Base-by-base conservation (phyloP, 2,888 invertebrate species). In the Arctia plantaginis region DNA sequence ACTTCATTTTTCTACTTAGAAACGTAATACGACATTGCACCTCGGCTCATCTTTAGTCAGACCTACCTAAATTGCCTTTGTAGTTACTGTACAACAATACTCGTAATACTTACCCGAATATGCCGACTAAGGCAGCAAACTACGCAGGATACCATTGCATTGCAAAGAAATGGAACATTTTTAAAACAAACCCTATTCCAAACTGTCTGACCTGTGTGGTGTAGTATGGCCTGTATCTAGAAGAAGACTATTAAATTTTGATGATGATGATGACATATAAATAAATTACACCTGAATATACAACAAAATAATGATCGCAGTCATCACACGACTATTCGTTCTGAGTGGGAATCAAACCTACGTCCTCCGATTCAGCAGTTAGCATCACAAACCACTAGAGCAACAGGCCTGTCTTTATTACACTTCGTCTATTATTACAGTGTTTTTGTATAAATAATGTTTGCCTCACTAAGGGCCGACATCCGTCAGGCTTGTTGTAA, bases 401-500 rank as follows among this genome's bases (percentile, higher is more conserved):
- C 23, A 51, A 51, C 51, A 51, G 3, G 51, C 23, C 10, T 8
- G 23, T 23, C 51, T 51, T 51, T 51, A 51, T 51, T 51, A 51
- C 51, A 51, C 51, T 51, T 51, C 51, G 51, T 51, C 20, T 23
- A 51, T 62, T 62, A 62, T 62, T 62, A 62, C 59, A 62, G 15
- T 62, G 15, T 65, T 65, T 65, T 65, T 65, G 65, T 35, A 65
- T 65, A 35, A 65, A 65, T 65, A 20, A 35, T 35, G 65, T 65
- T 65, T 65, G 30, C 35, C 23, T 23, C 33, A 23, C 35, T 20
- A 65, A 35, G 20, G 65, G 65, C 33, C 35, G 27, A 12, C 65
- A 35, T 65, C 23, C 33, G 65, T 65, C 65, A 65, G 23, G 35
- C 35, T 65, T 27, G 65, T 65, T 65, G 33, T 33, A 65, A 65